These are phyloP conservation scores for Rhimphoctona megacephalus DNA, from an alignment of 2,888 invertebrate genomes.

Conservation along the genomic window DNA sequence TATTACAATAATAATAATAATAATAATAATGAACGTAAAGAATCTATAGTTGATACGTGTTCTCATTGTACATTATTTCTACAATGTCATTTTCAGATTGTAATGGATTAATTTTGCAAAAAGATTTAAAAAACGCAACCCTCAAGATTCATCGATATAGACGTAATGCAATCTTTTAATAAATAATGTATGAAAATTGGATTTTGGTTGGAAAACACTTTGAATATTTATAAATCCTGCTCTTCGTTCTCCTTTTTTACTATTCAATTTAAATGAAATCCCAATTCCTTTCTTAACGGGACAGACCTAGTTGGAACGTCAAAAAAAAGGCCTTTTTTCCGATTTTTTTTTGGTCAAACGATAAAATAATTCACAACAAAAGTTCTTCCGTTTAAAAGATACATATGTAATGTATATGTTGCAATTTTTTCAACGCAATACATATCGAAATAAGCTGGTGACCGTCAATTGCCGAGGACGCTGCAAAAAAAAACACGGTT, in stretches of 20 bases:
- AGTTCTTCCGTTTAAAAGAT: no score
- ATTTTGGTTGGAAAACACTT: neutral
- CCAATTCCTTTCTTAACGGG: no score
- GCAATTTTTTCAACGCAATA: no score
- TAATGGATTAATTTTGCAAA: slow-evolving; percentile 45
- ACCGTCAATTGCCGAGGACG: no score
- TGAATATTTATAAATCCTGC: neutral
- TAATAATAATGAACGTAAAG: slow-evolving; percentile 39
- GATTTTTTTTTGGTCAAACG: no score
- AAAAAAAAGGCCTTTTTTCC: no score
- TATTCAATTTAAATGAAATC: neutral
- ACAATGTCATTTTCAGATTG: slow-evolving; percentile 25
- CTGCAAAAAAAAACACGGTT: no score
- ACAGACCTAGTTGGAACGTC: no score
- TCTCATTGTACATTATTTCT: slow-evolving; percentile 57
- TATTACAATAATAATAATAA: slow-evolving; percentile 21
- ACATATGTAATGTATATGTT: no score
- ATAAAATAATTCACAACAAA: no score
- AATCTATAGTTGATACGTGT: slow-evolving; percentile 58
- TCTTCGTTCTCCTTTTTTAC: neutral
- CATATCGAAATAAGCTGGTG: no score
- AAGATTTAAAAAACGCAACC: slow-evolving; percentile 10
- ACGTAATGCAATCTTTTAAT: slow-evolving; percentile 61
- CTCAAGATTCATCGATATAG: slow-evolving; percentile 50
- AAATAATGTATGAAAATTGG: slow-evolving; percentile 54